Base-by-base conservation (phyloP, 2,888 invertebrate genomes). In the Ichneumoninae sp. region DNA sequence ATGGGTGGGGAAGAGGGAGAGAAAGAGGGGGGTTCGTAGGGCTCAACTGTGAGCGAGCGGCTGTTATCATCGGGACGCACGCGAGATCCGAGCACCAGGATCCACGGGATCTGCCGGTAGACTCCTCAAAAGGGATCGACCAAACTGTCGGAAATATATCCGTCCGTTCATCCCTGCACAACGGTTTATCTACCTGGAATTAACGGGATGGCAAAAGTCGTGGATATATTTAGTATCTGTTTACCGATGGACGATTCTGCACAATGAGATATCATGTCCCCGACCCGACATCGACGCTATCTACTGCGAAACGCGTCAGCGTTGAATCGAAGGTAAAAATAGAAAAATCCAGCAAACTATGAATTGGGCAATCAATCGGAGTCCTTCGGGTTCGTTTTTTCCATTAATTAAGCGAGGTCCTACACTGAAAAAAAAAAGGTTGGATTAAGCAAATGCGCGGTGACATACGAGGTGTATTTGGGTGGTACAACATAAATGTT, bases 71-170 rank as follows among this genome's bases (percentile, higher is more conserved):
- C 80, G 80, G 76, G 44, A 80, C 66, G 72, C 82, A 83, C 79
- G 80, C 80, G 71, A 80, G 82, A 87, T 80, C 62, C 78, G 70
- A 74, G 57, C 74, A 62, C 30, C 70, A 54, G 66, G 69, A 76
- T 71, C 78, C 74, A 22, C 65, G 88, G 72, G 47, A 79, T 52
- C 79, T 79, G 69, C 75, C 75, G 54, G 71, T 68, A 76, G 79
- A 87, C 89, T 88, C 88, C 87, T 91, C 91, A 89, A 90, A 90
- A 90, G 88, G 89, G 91, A 90, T 90, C 82, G 84, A 85, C 82
- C 80, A 36, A 76, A 50, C 82, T 82, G 71, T 85, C 82, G 47
- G 66, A 82, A 84, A 84, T 76, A 79, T 79, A 76, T 80, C 76
- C 62, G 54, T 82, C 72, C 16, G 8, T 57, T 78, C 65, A 57